These are phyloP conservation scores for Hydrotaea diabolus DNA, from an alignment of 2,888 invertebrate species.

Conservation along the genomic window DNA sequence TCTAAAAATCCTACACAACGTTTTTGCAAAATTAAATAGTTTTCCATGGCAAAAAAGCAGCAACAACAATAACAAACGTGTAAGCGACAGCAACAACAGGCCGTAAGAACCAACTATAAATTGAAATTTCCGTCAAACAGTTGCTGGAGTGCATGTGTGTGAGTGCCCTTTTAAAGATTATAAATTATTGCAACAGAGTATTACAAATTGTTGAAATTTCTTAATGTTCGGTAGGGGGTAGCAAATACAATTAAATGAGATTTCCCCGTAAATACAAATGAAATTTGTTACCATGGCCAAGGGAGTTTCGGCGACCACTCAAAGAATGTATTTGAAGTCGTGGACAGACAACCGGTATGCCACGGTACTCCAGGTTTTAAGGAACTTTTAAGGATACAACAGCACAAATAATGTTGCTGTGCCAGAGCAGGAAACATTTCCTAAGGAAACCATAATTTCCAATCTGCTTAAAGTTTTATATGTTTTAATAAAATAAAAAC, in stretches of 20 bases:
- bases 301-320: not conserved
- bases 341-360: too few relatives aligned
- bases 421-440: slow-evolving; percentile 5
- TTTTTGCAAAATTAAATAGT: slow-evolving; percentile 45
- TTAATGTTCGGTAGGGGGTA: not conserved
- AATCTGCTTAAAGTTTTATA: slow-evolving; percentile 17
- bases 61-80: not conserved
- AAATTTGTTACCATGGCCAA: too few relatives aligned
- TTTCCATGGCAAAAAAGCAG: not conserved
- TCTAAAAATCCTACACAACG: slow-evolving; percentile 18
- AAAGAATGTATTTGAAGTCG: slow-evolving; percentile 54
- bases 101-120: slow-evolving; percentile 25
- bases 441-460: slow-evolving; percentile 21
- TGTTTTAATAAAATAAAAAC: slow-evolving; percentile 15
- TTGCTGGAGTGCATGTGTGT: not conserved
- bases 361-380: too few relatives aligned
- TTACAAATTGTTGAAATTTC: slow-evolving; percentile 5
- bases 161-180: slow-evolving; percentile 2
- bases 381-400: too few relatives aligned
- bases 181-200: slow-evolving; percentile 8
- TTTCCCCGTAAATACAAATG: too few relatives aligned
- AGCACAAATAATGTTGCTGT: too few relatives aligned
- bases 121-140: not conserved
- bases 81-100: not conserved
- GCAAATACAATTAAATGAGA: slow-evolving; percentile 20